Base-by-base conservation (phyloP, 64 coral and sea anemone species). In the Actinia tenebrosa region DNA sequence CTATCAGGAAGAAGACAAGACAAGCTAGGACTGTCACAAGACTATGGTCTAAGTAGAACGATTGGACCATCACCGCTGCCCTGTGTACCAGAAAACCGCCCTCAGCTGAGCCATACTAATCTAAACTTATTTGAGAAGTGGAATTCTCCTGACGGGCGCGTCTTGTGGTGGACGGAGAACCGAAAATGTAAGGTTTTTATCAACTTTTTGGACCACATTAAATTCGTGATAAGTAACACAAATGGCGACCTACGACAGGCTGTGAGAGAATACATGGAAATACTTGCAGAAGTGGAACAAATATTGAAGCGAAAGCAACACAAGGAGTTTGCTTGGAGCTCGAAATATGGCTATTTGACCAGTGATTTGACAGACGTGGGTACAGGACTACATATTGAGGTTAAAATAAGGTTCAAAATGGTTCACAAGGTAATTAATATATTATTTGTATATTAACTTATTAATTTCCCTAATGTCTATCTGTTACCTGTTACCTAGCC, bases 331-430 rank as follows among this genome's bases (percentile, higher is more conserved):
- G 55, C 64, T 56, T 89, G 88, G 88, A 63, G 23, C 45, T 83
- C 45, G 5, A 89, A 71, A 83, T 89, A 83, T 20, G 88, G 88
- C 19, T 89, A 27, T 46, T 89, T 89, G 88, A 71, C 88, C 15
- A 83, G 88, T 54, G 64, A 60, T 54, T 64, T 81, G 44, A 20
- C 62, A 26, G 53, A 89, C 26, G 9, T 89, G 27, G 88, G 88
- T 14, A 83, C 80, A 17, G 88, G 88, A 83, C 60, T 89, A 44
- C 78, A 89, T 30, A 79, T 89, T 11, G 58, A 89, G 71, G 88
- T 89, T 13, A 83, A 89, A 50, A 20, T 83, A 30, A 78, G 62
- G 42, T 52, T 89, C 15, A 43, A 44, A 53, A 69, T 8, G 62
- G 60, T 89, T 20, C 46, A 50, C 62, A 89, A 89, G 88, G 88